Base-by-base conservation (phyloP, 2,797 vertebrate genomes). In the Emys orbicularis region DNA sequence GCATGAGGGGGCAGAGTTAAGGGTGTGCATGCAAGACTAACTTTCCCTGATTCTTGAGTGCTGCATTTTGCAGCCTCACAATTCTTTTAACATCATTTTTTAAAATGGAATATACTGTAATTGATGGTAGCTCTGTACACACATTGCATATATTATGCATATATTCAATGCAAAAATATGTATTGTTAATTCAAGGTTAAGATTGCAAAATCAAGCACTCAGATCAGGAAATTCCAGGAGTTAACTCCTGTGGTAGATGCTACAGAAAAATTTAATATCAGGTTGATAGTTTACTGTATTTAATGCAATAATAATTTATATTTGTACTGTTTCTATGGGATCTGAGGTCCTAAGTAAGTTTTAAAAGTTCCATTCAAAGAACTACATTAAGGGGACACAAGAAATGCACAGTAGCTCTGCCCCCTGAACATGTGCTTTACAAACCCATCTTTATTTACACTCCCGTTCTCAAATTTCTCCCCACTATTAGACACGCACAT, bases 401-500 rank as follows among this genome's bases (percentile, higher is more conserved):
- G 61, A 65, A 65, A n/a, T n/a, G 61, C 61, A 65, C 59, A n/a
- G 59, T 9, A 65, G 61, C 31, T 59, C 27, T 59, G 57, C 59
- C 59, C 31, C 59, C 34, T 61, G 59, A 61, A 13, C 59, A 12
- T 31, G 12, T 59, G 57, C 57, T 61, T 61, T 61, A 31, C 29
- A 61, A 61, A 61, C 12, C 61, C 31, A n/a, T 65, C 31, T n/a
- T n/a, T n/a, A 34, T 65, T 65, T 65, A 19, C 34, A 65, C 18
- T 16, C 61, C 34, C 16, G 2, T 65, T 65, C 34, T 65, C 34
- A 65, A 34, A 16, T n/a, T 65, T 34, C 19, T 19, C 34, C 16
- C 16, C 34, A n/a, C 5, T 21, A 68, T 68, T 53, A 59, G 21
- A n/a, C 0, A 0, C 4, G 61, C 7, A 0, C 8, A 57, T 41